phyloP scores from a whole-genome alignment of 2,797 vertebrate species.

The Limnodromus scolopaceus region DNA sequence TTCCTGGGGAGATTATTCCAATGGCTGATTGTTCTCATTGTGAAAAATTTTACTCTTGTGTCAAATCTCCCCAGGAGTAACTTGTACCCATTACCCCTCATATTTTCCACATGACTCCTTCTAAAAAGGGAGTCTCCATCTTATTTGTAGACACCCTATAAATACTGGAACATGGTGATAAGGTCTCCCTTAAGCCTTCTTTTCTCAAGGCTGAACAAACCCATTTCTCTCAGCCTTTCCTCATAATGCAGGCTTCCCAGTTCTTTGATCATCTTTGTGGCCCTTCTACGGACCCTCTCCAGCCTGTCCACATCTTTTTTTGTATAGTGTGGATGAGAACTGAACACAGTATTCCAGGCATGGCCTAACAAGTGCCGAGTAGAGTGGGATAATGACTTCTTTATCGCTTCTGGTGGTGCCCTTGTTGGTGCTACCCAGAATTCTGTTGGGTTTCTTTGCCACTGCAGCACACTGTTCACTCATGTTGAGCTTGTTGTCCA shows the following conservation, averaged over 20 bases:
- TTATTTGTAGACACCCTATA: background rate
- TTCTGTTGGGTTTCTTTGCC: background rate
- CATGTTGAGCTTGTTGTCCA: background rate
- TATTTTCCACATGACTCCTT: background rate
- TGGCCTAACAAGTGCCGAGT: background rate
- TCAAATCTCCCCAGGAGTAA: background rate
- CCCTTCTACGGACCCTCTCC: background rate
- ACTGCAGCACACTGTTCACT: background rate
- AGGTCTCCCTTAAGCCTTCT: background rate
- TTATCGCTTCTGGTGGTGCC: background rate
- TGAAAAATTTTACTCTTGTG: background rate
- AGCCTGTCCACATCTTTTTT: background rate
- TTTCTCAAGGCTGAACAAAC: background rate
- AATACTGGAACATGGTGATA: background rate
- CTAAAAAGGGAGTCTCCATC: background rate
- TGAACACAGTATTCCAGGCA: background rate
- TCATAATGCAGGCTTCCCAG: background rate
- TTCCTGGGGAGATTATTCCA: background rate
- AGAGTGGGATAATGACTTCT: background rate
- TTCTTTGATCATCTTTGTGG: background rate
- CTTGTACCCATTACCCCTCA: background rate
- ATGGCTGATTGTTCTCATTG: background rate
- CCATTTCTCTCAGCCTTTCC: background rate
- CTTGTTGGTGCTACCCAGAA: background rate
- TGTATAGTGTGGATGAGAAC: background rate